Evolutionary conservation across 2,888 invertebrate genomes (phyloP), one percentile per base, ranked within the genome.

Genomic region (Andricus curvator): DNA sequence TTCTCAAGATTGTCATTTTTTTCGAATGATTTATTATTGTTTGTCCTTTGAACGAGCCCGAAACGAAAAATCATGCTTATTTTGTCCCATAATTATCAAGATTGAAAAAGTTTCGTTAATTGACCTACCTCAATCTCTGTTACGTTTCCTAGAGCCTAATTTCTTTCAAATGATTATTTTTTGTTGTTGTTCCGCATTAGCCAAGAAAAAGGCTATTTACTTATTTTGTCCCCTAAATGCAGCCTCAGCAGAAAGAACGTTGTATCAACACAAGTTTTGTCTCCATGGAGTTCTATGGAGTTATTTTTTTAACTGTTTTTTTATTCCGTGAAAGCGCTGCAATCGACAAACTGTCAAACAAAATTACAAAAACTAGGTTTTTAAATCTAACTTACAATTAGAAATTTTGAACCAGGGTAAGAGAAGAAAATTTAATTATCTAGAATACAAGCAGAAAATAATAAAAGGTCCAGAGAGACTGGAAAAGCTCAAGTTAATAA

Each of bases 101-200:
- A 22, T 22, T 11, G 13, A 60, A 22, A 3, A 11, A 60, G 11
- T 60, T 60, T 60, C 22, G 11, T 60, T 60, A 60, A 60, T 60
- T 60, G 60, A 4, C 60, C 60, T 22, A 60, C 60, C 22, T 60
- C 22, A 60, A 60, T 22, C 11, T 60, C 22, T 60, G 22, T 60
- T 22, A 60, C 22, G 6, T 29, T 64, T 17, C 17, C 29, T 29
- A 8, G 15, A 62, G 29, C 29, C 15, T 64, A 6, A 64, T 87
- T 88, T 89, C 88, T 88, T 86, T 86, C 86, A 15, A 60, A 86
- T 90, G 88, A 90, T 90, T 89, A 89, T 85, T 87, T 85, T 87
- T 85, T 37, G 48, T 70, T 74, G 37, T 33, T 56, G 11, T 60
- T 60, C 11, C 4, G 60, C n/a, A 22, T 60, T 13, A 60, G 4